A percentile compares a stretch with the other conserved stretches of the same genome.
These are phyloP conservation scores for Cynocephalus volans DNA, from an alignment of 2,113 vertebrate genomes.

Conservation along the genomic window DNA sequence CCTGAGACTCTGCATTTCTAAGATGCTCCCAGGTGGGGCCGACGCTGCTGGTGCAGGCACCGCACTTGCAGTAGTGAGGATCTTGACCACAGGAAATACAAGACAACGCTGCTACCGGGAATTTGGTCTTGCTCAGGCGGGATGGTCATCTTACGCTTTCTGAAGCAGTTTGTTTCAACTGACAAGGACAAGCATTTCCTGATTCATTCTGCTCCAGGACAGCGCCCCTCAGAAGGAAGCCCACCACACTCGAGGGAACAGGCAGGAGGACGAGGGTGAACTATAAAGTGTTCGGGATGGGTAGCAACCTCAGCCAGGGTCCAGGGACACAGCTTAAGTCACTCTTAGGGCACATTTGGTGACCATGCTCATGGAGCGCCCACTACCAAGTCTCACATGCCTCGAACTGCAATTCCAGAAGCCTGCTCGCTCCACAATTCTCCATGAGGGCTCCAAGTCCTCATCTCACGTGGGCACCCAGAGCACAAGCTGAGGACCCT, in stretches of 20 bases:
- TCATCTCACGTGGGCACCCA: neutral
- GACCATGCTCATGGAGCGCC: fast-evolving
- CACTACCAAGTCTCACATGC: fast-evolving
- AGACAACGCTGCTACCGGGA: fast-evolving
- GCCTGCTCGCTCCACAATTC: fast-evolving
- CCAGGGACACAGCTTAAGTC: fast-evolving
- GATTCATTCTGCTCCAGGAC: too few relatives aligned
- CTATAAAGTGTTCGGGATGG: fast-evolving
- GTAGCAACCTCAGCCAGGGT: fast-evolving
- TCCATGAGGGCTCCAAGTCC: fast-evolving
- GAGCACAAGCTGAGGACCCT: neutral
- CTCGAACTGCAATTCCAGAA: neutral
- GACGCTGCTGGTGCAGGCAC: fast-evolving
- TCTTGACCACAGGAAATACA: fast-evolving
- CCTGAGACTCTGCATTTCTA: neutral
- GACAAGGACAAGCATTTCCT: too few relatives aligned
- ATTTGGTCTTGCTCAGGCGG: neutral
- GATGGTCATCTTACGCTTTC: neutral
- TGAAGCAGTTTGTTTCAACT: neutral
- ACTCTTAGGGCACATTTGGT: fast-evolving
- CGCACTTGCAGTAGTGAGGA: fast-evolving
- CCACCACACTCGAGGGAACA: fast-evolving
- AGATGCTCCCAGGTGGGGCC: neutral
- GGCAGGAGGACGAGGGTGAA: too few relatives aligned
- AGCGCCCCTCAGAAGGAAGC: fast-evolving